These are phyloP conservation scores for Pemphigus obesinymphae DNA, from an alignment of 1,140 invertebrate genomes.

Conservation along the genomic window DNA sequence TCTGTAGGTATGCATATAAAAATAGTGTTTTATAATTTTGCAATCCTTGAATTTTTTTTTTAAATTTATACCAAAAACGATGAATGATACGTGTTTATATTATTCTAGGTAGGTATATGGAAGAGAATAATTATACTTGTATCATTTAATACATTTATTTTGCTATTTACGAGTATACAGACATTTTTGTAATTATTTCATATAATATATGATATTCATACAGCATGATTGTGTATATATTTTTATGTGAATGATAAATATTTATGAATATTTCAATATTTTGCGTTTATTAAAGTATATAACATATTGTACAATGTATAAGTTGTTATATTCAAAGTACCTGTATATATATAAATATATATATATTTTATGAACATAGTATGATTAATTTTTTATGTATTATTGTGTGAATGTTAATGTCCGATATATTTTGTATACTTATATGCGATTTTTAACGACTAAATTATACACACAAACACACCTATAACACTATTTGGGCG, in stretches of 20 bases:
- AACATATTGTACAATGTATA: background rate
- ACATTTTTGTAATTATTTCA: background rate
- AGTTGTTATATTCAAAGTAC: background rate
- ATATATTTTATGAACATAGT: too few relatives aligned
- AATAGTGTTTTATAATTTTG: too few relatives aligned
- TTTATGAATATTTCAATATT: slow-evolving; percentile 5
- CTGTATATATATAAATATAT: too few relatives aligned
- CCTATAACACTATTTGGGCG: background rate
- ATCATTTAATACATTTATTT: too few relatives aligned
- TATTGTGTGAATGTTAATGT: background rate
- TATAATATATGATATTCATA: background rate
- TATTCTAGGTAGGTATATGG: too few relatives aligned
- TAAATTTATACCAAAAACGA: too few relatives aligned
- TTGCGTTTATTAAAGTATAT: background rate
- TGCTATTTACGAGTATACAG: background rate
- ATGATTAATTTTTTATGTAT: too few relatives aligned
- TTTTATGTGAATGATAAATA: background rate
- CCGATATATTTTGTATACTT: background rate
- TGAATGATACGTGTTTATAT: too few relatives aligned
- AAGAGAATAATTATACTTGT: too few relatives aligned
- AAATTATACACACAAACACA: slow-evolving; percentile 7
- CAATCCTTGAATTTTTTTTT: too few relatives aligned
- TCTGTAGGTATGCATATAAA: too few relatives aligned
- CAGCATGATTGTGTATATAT: background rate
- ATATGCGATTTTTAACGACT: background rate